A percentile compares a stretch with the other conserved stretches of the same genome.
phyloP scores from a whole-genome alignment of 2,888 invertebrate genomes.

The Heliconius hortense region DNA sequence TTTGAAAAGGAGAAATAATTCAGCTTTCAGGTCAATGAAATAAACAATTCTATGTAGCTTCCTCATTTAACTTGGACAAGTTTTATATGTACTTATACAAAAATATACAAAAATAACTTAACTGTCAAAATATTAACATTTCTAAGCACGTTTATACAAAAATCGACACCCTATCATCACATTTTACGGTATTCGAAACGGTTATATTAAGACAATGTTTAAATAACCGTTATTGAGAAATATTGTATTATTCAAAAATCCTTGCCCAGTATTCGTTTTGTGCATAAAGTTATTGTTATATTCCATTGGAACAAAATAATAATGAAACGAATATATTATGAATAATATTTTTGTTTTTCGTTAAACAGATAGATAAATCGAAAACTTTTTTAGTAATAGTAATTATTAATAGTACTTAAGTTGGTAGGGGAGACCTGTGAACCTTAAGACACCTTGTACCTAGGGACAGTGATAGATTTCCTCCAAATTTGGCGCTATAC shows the following conservation, averaged over 20 bases:
- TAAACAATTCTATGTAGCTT: no score
- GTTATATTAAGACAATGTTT: conserved; percentile 13
- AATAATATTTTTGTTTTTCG: background rate
- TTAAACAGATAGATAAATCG: no score
- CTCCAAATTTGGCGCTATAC: no score
- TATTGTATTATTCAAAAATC: conserved; percentile 23
- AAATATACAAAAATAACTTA: background rate
- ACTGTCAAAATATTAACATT: background rate
- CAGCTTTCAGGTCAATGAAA: no score
- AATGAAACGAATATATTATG: background rate
- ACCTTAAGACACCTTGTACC: no score
- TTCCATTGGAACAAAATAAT: conserved; percentile 3
- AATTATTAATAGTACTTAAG: no score
- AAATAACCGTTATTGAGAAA: conserved; percentile 20
- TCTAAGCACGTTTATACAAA: conserved; percentile 6
- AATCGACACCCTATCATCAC: conserved; percentile 11
- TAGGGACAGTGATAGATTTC: no score
- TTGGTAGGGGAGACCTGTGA: no score
- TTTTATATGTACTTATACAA: background rate
- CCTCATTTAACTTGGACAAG: no score
- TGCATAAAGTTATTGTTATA: background rate
- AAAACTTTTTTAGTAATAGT: background rate
- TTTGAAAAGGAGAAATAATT: no score
- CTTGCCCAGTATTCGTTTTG: background rate
- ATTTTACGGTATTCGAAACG: conserved; percentile 28